Evolutionary conservation across 2,888 invertebrate species (phyloP).

Genomic region (Kuschelorhynchus macadamiae): DNA sequence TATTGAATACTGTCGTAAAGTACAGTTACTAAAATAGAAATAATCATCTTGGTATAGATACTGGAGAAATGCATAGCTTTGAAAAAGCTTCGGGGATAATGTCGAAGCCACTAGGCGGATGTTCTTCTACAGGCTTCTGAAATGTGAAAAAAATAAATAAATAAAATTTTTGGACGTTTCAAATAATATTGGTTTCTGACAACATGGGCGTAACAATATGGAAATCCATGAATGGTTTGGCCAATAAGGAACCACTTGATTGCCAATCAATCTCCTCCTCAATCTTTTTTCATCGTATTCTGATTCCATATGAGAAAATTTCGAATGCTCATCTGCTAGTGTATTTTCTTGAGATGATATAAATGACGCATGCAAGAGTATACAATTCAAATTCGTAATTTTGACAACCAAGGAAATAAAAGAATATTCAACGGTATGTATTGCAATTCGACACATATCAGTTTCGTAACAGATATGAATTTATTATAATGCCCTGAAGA

Average conservation of each 20-base stretch:
- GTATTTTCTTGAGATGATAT: too few species aligned
- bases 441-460: conserved; percentile 8
- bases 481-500: conserved; percentile 21
- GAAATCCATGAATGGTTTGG: conserved; percentile 25
- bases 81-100: conserved; percentile 17
- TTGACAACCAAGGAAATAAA: conserved; percentile 7
- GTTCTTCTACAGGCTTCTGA: conserved; percentile 25
- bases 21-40: conserved; percentile 16
- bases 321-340: too few species aligned
- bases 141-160: conserved; percentile 31
- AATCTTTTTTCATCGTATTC: not conserved
- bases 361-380: too few species aligned
- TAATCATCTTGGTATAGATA: conserved; percentile 1
- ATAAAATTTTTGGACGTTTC: conserved; percentile 5
- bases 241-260: conserved; percentile 23
- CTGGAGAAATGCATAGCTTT: not conserved
- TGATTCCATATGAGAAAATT: too few species aligned
- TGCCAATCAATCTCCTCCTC: conserved; percentile 20
- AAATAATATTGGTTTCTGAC: conserved; percentile 24
- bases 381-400: conserved; percentile 34
- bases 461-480: conserved; percentile 7
- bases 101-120: conserved; percentile 20
- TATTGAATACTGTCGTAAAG: conserved; percentile 22
- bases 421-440: conserved; percentile 5
- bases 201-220: conserved; percentile 12